Percentiles rank a stretch among this genome's conserved stretches.
These are phyloP conservation scores for Willowsia nigromaculata DNA, from an alignment of 2,888 invertebrate genomes.

Conservation along the genomic window DNA sequence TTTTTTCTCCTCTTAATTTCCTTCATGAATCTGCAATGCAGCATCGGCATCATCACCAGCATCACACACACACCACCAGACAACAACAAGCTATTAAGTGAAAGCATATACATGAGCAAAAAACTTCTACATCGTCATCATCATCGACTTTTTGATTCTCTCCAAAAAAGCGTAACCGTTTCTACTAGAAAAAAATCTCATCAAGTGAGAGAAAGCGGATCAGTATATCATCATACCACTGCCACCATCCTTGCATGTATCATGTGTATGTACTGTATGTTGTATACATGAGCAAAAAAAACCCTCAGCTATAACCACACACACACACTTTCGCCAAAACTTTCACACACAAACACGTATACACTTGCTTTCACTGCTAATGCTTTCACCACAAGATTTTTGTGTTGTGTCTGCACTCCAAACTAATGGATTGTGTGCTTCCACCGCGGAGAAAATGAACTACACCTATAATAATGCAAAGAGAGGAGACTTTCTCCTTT, in stretches of 20 bases:
- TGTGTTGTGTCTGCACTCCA: background rate
- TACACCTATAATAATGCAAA: no score
- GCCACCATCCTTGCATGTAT: background rate
- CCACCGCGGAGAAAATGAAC: background rate
- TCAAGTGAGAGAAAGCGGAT: background rate
- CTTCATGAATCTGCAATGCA: slow-evolving; percentile 22
- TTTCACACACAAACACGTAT: no score
- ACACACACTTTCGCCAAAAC: no score
- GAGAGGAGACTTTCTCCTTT: no score
- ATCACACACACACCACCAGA: background rate
- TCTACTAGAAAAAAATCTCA: background rate
- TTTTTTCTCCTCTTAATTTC: background rate
- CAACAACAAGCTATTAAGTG: background rate
- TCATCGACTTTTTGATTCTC: background rate
- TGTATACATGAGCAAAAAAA: no score
- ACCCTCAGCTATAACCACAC: no score
- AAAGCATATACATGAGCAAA: background rate
- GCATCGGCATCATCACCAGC: background rate
- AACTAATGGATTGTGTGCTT: background rate
- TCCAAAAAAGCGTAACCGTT: no score
- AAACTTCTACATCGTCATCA: background rate
- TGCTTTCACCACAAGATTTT: no score
- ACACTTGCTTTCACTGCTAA: no score
- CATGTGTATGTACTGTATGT: no score
- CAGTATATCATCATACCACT: background rate